A percentile compares a stretch with the other conserved stretches of the same genome.
Evolutionary conservation across 2,797 vertebrate species (phyloP).

Genomic region (Pseudomugil tenellus): DNA sequence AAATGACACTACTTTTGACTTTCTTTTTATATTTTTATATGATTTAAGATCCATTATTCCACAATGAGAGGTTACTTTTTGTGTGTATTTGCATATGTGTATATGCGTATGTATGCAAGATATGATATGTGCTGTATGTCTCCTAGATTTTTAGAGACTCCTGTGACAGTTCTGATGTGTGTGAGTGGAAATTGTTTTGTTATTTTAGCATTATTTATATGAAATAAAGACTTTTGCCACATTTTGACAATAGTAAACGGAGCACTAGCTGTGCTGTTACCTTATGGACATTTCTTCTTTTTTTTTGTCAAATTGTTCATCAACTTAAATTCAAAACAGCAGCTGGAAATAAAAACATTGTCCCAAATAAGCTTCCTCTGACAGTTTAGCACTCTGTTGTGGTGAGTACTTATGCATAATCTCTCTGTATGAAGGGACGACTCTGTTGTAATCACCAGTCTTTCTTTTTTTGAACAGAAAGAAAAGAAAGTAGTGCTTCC

Average conservation of each 20-base stretch:
- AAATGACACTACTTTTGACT: slow-evolving; percentile 59
- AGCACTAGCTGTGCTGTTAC: slow-evolving; percentile 59
- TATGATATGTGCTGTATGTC: slow-evolving; percentile 71
- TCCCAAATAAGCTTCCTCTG: slow-evolving; percentile 35
- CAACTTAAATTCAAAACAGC: slow-evolving; percentile 57
- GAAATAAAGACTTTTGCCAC: slow-evolving; percentile 68
- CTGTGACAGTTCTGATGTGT: slow-evolving; percentile 75
- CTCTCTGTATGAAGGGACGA: slow-evolving; percentile 64
- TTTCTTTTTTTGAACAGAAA: slow-evolving; percentile 47
- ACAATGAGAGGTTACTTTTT: slow-evolving; percentile 74
- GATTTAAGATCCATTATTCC: slow-evolving; percentile 76
- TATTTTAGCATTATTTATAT: slow-evolving; percentile 86
- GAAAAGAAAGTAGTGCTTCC: slow-evolving; percentile 74
- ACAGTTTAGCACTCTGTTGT: slow-evolving; percentile 38
- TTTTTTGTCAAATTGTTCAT: slow-evolving; percentile 71
- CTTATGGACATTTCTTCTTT: slow-evolving; percentile 31
- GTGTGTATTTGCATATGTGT: slow-evolving; percentile 81
- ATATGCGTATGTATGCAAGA: slow-evolving; percentile 84
- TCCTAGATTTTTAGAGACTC: slow-evolving; percentile 76
- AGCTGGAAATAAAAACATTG: slow-evolving; percentile 39
- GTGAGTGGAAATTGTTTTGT: slow-evolving; percentile 70
- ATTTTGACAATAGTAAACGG: slow-evolving; percentile 57
- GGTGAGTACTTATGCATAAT: slow-evolving; percentile 28
- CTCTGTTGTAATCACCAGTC: slow-evolving; percentile 69
- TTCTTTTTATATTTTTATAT: slow-evolving; percentile 80